Conservation (phyloP, 2,888 invertebrate genomes). For the Subacronicta megacephala region DNA sequence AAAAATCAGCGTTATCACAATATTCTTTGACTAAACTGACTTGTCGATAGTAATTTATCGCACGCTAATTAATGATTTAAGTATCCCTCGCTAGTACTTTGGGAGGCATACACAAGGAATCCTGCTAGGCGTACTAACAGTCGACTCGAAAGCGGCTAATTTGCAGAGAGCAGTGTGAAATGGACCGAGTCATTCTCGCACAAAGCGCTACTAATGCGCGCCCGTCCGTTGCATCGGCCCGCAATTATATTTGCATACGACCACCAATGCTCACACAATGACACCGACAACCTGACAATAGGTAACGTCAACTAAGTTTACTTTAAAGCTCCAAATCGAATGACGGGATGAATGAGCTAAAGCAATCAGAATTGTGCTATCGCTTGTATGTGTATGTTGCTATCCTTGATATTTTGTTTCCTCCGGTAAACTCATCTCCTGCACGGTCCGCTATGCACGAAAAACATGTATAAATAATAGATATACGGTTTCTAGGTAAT, state of each 20-base stretch:
- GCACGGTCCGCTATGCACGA: neutral
- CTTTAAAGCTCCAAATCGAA: conserved; percentile 51
- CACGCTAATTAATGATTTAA: conserved; percentile 19
- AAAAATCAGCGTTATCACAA: no score
- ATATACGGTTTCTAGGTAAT: no score
- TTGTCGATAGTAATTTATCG: no score
- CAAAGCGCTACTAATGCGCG: conserved; percentile 84
- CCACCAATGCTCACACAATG: conserved; percentile 70
- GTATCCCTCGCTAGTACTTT: conserved; percentile 41
- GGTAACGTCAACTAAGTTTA: conserved; percentile 65
- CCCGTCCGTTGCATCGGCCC: conserved; percentile 77
- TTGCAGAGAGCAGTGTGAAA: conserved; percentile 81
- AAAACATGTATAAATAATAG: no score
- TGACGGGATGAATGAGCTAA: conserved; percentile 44
- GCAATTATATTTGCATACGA: conserved; percentile 87
- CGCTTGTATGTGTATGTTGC: conserved; percentile 13
- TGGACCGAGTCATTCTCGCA: conserved; percentile 82
- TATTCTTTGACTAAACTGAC: no score
- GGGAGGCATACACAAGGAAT: conserved; percentile 58
- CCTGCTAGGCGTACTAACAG: conserved; percentile 65
- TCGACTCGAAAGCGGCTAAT: conserved; percentile 77
- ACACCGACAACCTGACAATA: conserved; percentile 65
- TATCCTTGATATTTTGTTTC: conserved; percentile 29
- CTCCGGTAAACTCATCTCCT: conserved; percentile 4
- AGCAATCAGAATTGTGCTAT: conserved; percentile 44